Evolutionary conservation across 2,888 invertebrate genomes (phyloP), one percentile per base, ranked within the genome.

Genomic region (Agonopterix alstromeriana): DNA sequence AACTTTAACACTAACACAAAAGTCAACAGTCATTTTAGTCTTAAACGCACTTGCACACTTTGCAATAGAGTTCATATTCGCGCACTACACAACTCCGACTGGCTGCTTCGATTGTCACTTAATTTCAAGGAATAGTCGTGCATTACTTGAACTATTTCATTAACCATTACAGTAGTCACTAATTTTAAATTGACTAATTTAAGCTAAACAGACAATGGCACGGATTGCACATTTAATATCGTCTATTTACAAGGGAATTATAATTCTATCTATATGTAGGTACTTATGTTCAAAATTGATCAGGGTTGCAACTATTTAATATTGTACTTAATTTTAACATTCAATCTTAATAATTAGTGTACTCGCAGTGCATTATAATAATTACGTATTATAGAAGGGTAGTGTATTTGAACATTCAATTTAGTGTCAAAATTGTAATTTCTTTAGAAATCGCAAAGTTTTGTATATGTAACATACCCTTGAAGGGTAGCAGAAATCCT

Each of bases 1-100:
- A 85, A 82, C 77, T 84, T 85, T 85, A 86, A 86, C 87, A 87
- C 88, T 88, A 88, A 87, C 86, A 85, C 87, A 86, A 82, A 80
- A 66, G 73, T 85, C 81, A 86, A 84, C 86, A 82, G 85, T 86
- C 76, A 71, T 65, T 63, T 63, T 70, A 77, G 78, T 83, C 71
- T 77, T 67, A 56, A 27, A 71, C 76, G 69, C 80, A 81, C 84
- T 76, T 67, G 52, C 69, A 71, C 78, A 69, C 65, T 61, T 52
- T 14, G 42, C 61, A 48, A 59, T 60, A 60, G 67, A 70, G 65
- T 68, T 62, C 57, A 45, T 49, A 58, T 42, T 53, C 56, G 51
- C 70, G 63, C 74, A 70, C 71, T 70, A 59, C 67, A 58, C 61
- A 53, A 54, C 65, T 58, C 63, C 68, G 53, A 51, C 60, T 60